Evolutionary conservation across 2,113 vertebrate genomes (phyloP), one percentile per base, ranked within the genome.

Genomic region (Sapayoa aenigma): DNA sequence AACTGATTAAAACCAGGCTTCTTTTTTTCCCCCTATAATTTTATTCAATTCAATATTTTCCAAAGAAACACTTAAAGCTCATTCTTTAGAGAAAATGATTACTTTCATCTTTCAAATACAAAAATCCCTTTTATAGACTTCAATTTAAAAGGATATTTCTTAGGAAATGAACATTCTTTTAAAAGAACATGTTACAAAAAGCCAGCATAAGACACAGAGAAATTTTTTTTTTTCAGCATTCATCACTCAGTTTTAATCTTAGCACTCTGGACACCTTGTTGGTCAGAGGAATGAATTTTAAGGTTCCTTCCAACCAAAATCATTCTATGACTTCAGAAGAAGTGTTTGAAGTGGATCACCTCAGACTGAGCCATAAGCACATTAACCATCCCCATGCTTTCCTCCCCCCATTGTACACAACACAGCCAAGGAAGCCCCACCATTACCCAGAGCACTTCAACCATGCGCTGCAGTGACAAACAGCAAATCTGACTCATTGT

Each of bases 401-500:
- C 69, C 89, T 86, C 73, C 63, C 62, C 87, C 44, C 25, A 0
- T 18, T 23, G 15, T 12, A 42, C 56, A 58, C 73, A 35, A 5
- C 1, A 2, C 79, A 53, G 65, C 55, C 0, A 2, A 77, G 85
- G 77, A 79, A 96, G 80, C 66, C 22, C 6, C 1, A 5, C 80
- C 20, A 39, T 46, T 89, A 35, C 37, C 66, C 93, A 88, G 67
- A 72, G 59, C 8, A 11, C 53, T 94, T 81, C 37, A 66, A 5
- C 67, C 4, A 0, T 0, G 9, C 80, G 68, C 88, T 59, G 63
- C 68, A 35, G 58, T 14, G 83, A 76, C 80, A 94, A 95, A 94
- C 92, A 95, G 92, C 91, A 93, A 55, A 84, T 93, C 79, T 96
- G 95, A 95, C 79, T 94, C 96, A 96, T 50, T 92, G 88, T 35